Conservation (phyloP, 2,888 invertebrate genomes). For the Emmelina monodactyla region DNA sequence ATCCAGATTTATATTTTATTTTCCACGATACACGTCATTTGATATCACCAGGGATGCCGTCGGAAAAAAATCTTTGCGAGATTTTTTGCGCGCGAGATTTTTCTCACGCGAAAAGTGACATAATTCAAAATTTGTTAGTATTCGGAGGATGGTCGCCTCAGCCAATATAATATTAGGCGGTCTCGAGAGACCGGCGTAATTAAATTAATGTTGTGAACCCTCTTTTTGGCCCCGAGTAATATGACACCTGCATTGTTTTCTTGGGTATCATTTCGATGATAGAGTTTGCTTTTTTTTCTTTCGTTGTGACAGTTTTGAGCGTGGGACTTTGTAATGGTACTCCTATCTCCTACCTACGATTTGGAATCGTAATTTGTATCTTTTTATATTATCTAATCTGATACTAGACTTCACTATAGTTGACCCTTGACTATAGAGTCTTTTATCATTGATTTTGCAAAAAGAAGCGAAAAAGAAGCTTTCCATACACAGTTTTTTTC, state of each 20-base stretch:
- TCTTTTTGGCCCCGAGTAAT: conserved; percentile 49
- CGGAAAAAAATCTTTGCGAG: conserved; percentile 49
- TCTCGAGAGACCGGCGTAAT: conserved; percentile 55
- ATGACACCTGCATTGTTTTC: conserved; percentile 62
- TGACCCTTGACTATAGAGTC: no score
- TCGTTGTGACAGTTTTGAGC: conserved; percentile 15
- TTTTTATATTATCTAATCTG: no score
- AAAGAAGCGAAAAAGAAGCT: no score
- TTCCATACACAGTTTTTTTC: no score
- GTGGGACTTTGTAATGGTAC: neutral
- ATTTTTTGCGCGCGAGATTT: conserved; percentile 65
- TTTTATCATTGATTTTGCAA: no score
- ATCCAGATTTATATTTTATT: conserved; percentile 46
- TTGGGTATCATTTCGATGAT: conserved; percentile 23
- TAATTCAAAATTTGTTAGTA: conserved; percentile 46
- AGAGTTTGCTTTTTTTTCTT: conserved; percentile 22
- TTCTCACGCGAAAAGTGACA: conserved; percentile 64
- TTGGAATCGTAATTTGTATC: no score
- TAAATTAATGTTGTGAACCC: conserved; percentile 63
- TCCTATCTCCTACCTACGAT: no score
- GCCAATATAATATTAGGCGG: conserved; percentile 55
- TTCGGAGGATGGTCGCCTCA: conserved; percentile 35
- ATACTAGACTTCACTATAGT: no score
- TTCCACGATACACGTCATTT: conserved; percentile 41
- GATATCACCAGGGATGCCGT: conserved; percentile 50